phyloP scores from a whole-genome alignment of 1,140 invertebrate species.

The Drosophila nikananu region DNA sequence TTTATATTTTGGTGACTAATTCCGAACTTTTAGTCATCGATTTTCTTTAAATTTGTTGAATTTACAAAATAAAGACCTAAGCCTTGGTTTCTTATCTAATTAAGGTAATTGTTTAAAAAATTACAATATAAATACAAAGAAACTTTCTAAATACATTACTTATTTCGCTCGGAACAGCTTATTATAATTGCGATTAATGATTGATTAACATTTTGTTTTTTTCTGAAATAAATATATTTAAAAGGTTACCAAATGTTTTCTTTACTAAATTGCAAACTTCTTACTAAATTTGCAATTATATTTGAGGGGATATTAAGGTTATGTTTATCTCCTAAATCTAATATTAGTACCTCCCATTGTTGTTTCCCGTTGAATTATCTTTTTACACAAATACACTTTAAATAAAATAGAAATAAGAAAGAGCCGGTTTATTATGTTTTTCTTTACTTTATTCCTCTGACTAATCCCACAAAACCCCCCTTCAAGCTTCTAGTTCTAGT shows the following conservation, averaged over 20 bases:
- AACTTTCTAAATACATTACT: too few species aligned
- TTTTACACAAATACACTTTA: rapidly evolving
- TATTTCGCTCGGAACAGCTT: too few species aligned
- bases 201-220: too few species aligned
- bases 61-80: not conserved
- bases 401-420: not conserved
- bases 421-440: not conserved
- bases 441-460: not conserved
- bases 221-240: too few species aligned
- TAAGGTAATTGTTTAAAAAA: not conserved
- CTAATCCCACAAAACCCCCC: not conserved
- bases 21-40: not conserved
- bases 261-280: too few species aligned
- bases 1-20: slow-evolving; percentile 3
- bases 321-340: not conserved
- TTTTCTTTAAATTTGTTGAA: not conserved
- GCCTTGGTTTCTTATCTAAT: not conserved
- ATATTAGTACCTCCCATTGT: not conserved
- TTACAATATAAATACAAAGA: too few species aligned
- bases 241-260: too few species aligned
- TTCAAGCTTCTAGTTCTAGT: not conserved
- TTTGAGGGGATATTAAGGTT: not conserved
- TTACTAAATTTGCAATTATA: too few species aligned
- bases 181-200: too few species aligned
- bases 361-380: not conserved